phyloP scores from a whole-genome alignment of 2,888 invertebrate species.

The Volucella bombylans region DNA sequence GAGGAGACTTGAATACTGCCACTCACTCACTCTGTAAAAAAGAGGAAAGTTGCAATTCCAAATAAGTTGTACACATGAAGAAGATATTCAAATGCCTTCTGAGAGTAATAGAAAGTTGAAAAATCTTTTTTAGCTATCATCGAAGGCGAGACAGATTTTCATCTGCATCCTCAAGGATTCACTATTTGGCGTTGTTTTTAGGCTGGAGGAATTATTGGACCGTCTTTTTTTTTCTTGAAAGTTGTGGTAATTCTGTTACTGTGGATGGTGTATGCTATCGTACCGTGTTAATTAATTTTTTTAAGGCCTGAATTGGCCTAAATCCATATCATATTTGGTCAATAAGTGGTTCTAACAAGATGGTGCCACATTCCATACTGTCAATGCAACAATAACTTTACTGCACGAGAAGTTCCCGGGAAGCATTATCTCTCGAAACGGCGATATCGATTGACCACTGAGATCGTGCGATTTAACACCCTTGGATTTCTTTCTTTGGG shows the following conservation, averaged over 20 bases:
- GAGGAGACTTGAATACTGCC: no score
- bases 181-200: background rate
- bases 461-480: background rate
- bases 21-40: no score
- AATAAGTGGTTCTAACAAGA: slow-evolving; percentile 5
- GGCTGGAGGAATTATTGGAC: background rate
- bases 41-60: no score
- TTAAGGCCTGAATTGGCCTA: background rate
- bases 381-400: background rate
- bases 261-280: background rate
- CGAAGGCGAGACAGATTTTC: no score
- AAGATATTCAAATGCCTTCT: no score
- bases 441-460: no score
- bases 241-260: background rate
- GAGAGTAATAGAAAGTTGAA: background rate
- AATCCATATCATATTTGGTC: background rate
- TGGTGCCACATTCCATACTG: slow-evolving; percentile 1
- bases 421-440: background rate
- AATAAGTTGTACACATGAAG: no score
- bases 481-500: background rate
- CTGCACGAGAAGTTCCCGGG: background rate
- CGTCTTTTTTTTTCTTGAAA: no score
- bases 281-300: background rate
- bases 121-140: no score
- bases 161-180: no score